Conservation (phyloP, 2,888 invertebrate species). For the Drosophila robusta region DNA sequence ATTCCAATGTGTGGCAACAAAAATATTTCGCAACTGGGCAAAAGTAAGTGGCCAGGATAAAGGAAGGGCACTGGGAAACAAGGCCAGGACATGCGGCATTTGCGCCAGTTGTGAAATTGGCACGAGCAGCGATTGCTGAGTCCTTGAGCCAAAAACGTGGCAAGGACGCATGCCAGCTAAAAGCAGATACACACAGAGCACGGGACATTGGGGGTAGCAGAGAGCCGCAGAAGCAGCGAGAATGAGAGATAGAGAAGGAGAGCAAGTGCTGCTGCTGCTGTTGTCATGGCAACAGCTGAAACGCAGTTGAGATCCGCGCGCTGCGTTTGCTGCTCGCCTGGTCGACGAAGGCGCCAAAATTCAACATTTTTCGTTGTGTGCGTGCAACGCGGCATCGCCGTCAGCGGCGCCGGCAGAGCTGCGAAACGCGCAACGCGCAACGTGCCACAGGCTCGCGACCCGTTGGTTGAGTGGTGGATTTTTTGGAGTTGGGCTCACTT, state of each 20-base stretch:
- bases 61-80: slow-evolving; percentile 36
- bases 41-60: slow-evolving; percentile 30
- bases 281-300: slow-evolving; percentile 36
- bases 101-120: slow-evolving; percentile 39
- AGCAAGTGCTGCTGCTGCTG: slow-evolving; percentile 43
- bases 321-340: slow-evolving; percentile 75
- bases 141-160: slow-evolving; percentile 60
- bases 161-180: slow-evolving; percentile 44
- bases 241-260: slow-evolving; percentile 5
- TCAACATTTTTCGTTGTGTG: slow-evolving; percentile 81
- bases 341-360: slow-evolving; percentile 83
- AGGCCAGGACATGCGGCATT: slow-evolving; percentile 56
- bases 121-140: slow-evolving; percentile 41
- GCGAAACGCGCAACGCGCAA: slow-evolving; percentile 1
- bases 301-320: slow-evolving; percentile 3
- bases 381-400: slow-evolving; percentile 55
- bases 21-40: slow-evolving; percentile 23
- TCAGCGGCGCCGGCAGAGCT: slow-evolving; percentile 2
- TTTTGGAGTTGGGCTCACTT: slow-evolving; percentile 51
- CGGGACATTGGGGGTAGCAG: slow-evolving; percentile 7
- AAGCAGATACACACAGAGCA: slow-evolving; percentile 14
- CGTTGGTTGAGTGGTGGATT: slow-evolving; percentile 49
- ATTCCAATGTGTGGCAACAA: slow-evolving; percentile 51
- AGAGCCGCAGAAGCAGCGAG: too few relatives aligned
- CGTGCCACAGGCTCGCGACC: slow-evolving; percentile 17